These are phyloP conservation scores for Drosophila pullipes DNA, from an alignment of 2,888 invertebrate genomes.

Conservation along the genomic window DNA sequence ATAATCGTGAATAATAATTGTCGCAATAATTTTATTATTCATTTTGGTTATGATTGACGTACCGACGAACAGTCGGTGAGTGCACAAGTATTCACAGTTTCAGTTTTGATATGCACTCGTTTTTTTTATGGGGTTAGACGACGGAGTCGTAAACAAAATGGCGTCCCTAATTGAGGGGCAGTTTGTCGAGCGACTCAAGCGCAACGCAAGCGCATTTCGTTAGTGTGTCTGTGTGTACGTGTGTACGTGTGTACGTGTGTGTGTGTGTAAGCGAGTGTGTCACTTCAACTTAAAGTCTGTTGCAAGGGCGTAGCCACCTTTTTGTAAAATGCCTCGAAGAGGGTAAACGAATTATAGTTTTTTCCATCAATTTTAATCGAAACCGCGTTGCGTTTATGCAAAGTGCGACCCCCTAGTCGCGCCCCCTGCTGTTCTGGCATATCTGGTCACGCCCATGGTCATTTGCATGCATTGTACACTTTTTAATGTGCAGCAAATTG, in stretches of 20 bases:
- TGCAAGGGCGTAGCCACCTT: conserved; percentile 1
- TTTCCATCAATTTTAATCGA: neutral
- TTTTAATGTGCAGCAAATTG: conserved; percentile 79
- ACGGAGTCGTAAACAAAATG: conserved; percentile 69
- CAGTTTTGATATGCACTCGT: conserved; percentile 51
- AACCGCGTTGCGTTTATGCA: neutral
- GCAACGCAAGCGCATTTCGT: conserved; percentile 49
- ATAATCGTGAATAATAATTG: conserved; percentile 5
- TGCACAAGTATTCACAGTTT: conserved; percentile 27
- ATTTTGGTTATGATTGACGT: conserved; percentile 38
- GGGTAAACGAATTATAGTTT: neutral
- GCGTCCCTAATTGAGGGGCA: conserved; percentile 72
- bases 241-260: neutral
- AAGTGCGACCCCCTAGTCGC: neutral
- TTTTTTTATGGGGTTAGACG: conserved; percentile 45
- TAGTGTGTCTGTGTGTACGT: neutral
- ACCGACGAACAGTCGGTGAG: conserved; percentile 1
- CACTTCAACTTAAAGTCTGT: conserved; percentile 72
- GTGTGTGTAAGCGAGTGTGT: conserved; percentile 44
- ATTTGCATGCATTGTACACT: conserved; percentile 78
- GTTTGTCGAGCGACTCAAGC: conserved; percentile 68
- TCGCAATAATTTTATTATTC: conserved; percentile 36
- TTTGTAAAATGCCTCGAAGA: neutral
- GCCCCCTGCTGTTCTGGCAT: neutral
- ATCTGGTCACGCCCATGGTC: conserved; percentile 31